Evolutionary conservation across 2,113 vertebrate genomes (phyloP).

Genomic region (Eleginops maclovinus): DNA sequence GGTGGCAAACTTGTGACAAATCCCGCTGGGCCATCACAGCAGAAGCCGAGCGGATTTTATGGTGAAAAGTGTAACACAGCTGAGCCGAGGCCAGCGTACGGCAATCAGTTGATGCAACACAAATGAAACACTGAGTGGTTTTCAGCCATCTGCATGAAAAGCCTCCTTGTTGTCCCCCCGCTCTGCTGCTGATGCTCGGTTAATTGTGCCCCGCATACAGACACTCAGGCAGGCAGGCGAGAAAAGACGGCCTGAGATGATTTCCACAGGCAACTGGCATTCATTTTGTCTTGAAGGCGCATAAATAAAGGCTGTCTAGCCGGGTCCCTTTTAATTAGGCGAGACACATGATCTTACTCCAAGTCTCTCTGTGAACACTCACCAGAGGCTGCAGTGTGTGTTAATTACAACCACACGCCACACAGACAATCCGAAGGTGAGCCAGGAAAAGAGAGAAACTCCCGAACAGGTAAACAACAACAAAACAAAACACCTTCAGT

Average conservation of each 20-base stretch:
- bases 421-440: constrained; percentile 66
- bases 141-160: constrained; percentile 59
- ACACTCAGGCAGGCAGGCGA: constrained; percentile 25
- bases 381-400: constrained; percentile 71
- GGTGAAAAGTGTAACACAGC: constrained; percentile 24
- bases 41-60: constrained; percentile 18
- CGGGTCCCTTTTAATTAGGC: constrained; percentile 79
- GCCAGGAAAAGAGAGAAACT: constrained; percentile 39
- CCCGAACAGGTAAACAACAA: constrained; percentile 67
- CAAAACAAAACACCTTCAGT: constrained; percentile 56
- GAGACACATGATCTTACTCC: constrained; percentile 65
- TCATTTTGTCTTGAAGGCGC: constrained; percentile 73
- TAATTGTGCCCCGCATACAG: constrained; percentile 72
- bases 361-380: constrained; percentile 57
- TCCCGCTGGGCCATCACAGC: constrained; percentile 50
- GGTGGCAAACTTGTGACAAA: constrained; percentile 65
- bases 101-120: constrained; percentile 76
- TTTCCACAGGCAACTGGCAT: constrained; percentile 73
- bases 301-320: constrained; percentile 75
- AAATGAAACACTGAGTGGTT: constrained; percentile 67
- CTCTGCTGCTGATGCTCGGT: constrained; percentile 56
- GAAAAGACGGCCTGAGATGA: constrained; percentile 53
- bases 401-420: constrained; percentile 71
- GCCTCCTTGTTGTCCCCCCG: constrained; percentile 64
- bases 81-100: constrained; percentile 34